Evolutionary conservation across 2,888 invertebrate species (phyloP), one percentile per base, ranked within the genome.

Genomic region (Sabatieria punctata): DNA sequence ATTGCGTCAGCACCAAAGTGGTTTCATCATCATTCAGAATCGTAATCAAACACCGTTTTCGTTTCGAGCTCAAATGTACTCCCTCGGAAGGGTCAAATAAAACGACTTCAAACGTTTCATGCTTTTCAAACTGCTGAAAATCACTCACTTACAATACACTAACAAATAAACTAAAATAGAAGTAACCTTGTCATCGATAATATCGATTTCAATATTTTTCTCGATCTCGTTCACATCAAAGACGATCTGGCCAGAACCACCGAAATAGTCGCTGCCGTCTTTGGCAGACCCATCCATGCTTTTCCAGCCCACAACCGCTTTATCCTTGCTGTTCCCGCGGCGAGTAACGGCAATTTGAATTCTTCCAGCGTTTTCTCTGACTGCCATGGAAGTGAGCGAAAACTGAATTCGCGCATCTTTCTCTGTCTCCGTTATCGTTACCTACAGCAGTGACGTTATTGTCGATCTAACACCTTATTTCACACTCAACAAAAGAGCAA

Each of bases 81-180:
- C 75, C 71, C 2, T 66, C 67, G 4, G 61, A 56, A 1, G 71
- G 63, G 13, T 68, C 68, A 40, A 65, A 64, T 6, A 74, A 56
- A 51, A 73, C 71, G 18, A 75, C 60, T 55, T 74, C 73, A 61
- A 75, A 75, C 53, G 71, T 71, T 56, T 75, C 74, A 57, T 74
- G 74, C 58, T 74, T 74, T 55, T 74, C 74, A 2, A 71, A 68
- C 11, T 39, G 13, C 41, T 41, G 41, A 6, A 4, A 41, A 4
- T 30, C 30, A 30, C 8, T 30, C 30, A 30, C 11, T 30, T 8
- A 15, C 36, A 38, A 22, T 36, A 4, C 37, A 19, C 37, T 19
- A 36, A 19, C 37, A 8, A 30, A 30, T 30, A 15, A 30, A 30
- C 11, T 8, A 30, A 30, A 39, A 30, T 8, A 30, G 30, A 30